phyloP scores from a whole-genome alignment of 2,797 vertebrate species.

The Salarias fasciatus region DNA sequence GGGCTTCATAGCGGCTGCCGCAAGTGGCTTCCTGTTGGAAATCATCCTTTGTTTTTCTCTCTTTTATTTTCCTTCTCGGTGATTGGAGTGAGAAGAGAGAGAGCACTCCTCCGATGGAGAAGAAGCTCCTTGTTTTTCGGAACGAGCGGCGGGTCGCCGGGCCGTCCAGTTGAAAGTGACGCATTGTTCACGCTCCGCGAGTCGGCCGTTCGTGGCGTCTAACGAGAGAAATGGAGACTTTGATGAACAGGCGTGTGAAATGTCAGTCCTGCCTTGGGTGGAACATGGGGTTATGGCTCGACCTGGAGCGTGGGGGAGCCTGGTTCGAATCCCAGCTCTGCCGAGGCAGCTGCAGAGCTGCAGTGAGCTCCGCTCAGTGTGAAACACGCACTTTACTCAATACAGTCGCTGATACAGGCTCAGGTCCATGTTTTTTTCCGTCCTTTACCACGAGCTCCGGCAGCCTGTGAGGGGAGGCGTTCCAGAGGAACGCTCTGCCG shows the following conservation, averaged over 20 bases:
- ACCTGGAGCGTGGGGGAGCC: no score
- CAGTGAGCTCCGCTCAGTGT: no score
- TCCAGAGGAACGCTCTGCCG: no score
- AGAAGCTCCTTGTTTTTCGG: neutral
- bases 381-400: no score
- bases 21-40: slow-evolving; percentile 10
- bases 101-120: neutral
- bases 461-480: slow-evolving; percentile 10
- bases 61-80: neutral
- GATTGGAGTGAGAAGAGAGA: no score
- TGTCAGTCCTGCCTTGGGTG: neutral
- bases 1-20: slow-evolving; percentile 3
- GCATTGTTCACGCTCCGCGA: neutral
- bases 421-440: no score
- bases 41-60: neutral
- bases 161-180: neutral
- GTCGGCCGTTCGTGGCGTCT: neutral
- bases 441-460: neutral
- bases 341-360: no score
- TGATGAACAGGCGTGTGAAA: neutral
- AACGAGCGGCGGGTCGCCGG: neutral
- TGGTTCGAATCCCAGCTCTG: no score
- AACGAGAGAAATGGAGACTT: neutral
- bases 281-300: no score
- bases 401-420: no score